Evolutionary conservation across 2,797 vertebrate genomes (phyloP).

Genomic region (Siniperca obscura): DNA sequence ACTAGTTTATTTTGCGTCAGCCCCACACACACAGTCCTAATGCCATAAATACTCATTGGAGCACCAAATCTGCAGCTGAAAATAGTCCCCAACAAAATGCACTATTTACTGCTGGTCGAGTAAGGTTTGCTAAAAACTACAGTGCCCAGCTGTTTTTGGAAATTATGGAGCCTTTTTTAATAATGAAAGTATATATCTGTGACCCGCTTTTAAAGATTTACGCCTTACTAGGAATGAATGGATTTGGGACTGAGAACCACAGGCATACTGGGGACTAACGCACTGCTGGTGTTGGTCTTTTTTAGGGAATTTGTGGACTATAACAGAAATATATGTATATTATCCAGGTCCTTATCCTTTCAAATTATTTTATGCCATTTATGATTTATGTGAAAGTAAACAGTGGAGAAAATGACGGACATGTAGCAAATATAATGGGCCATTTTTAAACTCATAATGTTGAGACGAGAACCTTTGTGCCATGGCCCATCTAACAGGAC

Average conservation of each 20-base stretch:
- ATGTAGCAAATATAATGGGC: neutral
- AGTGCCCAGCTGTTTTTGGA: neutral
- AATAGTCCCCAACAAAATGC: neutral
- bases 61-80: neutral
- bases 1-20: neutral
- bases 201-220: neutral
- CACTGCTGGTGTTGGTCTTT: neutral
- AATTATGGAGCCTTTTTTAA: neutral
- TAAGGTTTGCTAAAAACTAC: neutral
- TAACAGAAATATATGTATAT: neutral
- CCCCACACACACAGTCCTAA: neutral
- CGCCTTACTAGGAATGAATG: neutral
- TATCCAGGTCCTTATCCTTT: neutral
- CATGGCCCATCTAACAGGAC: neutral
- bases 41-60: neutral
- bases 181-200: neutral
- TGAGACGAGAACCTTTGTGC: slow-evolving; percentile 1
- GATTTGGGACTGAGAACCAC: neutral
- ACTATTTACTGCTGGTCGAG: neutral
- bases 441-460: neutral
- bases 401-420: neutral
- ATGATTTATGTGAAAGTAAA: slow-evolving; percentile 8
- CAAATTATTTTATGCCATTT: neutral
- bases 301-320: neutral
- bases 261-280: neutral